Evolutionary conservation across 2,888 invertebrate species (phyloP), one percentile per base, ranked within the genome.

Genomic region (Lypha dubia): DNA sequence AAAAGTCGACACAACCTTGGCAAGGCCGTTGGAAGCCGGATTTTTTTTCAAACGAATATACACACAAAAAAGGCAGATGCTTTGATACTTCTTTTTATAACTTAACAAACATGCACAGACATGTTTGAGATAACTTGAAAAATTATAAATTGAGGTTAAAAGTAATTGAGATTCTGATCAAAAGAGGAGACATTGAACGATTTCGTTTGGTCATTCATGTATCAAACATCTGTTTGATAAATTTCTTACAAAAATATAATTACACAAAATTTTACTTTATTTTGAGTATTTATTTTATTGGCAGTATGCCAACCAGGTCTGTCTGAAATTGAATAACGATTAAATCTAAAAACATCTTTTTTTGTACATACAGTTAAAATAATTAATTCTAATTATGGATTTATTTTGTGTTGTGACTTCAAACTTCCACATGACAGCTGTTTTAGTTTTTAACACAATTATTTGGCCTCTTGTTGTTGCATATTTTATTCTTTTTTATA

Each of bases 1-100:
- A 62, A 89, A 89, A 90, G 88, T 90, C 91, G 91, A 90, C 91
- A 90, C 91, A 91, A 90, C 91, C 91, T 91, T 91, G 91, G 90
- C 91, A 91, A 91, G 91, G 91, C 90, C 91, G 91, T 91, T 91
- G 88, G 86, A 88, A 89, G 89, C 90, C 88, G 89, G 89, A 89
- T 90, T 89, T 87, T 89, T 87, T 70, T 87, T 73, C 65, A 56
- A 56, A 76, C 73, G 68, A 75, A 82, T 68, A 73, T 44, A 73
- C 41, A 79, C 24, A 53, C 63, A 77, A 77, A 77, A 71, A 70
- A 46, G 73, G 76, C 65, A 80, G 68, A 83, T 77, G 70, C 77
- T 74, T 20, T 28, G 22, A 9, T 46, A 38, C 7, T 15, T 71
- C 28, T 68, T 41, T 35, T 17, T 46, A 44, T 53, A 56, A 49